phyloP scores from a whole-genome alignment of 2,113 vertebrate genomes.

The Argyrosomus japonicus region DNA sequence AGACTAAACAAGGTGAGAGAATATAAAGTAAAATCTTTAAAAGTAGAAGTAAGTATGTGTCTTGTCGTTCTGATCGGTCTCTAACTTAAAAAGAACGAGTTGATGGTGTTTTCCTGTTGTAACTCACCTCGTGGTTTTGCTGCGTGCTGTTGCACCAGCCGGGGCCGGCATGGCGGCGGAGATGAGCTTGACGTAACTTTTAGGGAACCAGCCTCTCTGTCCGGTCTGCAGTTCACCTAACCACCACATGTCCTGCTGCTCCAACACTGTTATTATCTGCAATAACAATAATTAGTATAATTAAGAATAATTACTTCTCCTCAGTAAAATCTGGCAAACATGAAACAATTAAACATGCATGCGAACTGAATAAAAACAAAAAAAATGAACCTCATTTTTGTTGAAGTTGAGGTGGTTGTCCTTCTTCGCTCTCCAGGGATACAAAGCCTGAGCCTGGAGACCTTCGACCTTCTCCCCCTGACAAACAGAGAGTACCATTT shows the following conservation, averaged over 20 bases:
- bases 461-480: slow-evolving; percentile 99
- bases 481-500: neutral
- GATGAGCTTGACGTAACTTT: slow-evolving; percentile 99
- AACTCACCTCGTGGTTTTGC: slow-evolving; percentile 68
- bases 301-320: no score
- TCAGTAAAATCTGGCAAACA: neutral
- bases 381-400: slow-evolving; percentile 87
- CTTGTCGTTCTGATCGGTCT: neutral
- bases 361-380: neutral
- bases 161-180: slow-evolving; percentile 86
- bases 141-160: slow-evolving; percentile 15
- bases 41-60: neutral
- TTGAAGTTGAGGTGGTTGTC: slow-evolving; percentile 99
- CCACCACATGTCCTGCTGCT: slow-evolving; percentile 99
- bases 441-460: slow-evolving; percentile 96
- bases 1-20: neutral
- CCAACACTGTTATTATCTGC: slow-evolving; percentile 93
- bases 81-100: neutral
- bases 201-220: slow-evolving; percentile 99
- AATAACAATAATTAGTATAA: neutral
- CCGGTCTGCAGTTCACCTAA: slow-evolving; percentile 95
- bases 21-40: neutral
- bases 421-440: slow-evolving; percentile 98
- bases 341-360: neutral
- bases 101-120: no score